These are phyloP conservation scores for Notoglanidium macrostoma DNA, from an alignment of 2,797 vertebrate genomes.

Conservation along the genomic window DNA sequence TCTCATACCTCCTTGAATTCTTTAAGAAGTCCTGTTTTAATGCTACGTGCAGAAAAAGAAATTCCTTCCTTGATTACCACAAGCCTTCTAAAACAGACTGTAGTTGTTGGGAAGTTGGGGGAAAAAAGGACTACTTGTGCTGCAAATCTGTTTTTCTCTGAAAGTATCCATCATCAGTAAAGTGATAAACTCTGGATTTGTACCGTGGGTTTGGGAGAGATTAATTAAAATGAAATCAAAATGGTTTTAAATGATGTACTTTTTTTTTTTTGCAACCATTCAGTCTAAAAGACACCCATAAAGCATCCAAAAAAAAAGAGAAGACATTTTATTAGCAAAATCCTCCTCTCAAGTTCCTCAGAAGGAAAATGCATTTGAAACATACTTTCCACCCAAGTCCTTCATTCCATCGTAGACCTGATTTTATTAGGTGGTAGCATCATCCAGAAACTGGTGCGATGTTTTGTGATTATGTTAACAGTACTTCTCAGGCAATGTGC, in stretches of 20 bases:
- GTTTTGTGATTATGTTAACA: neutral
- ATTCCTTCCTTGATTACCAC: neutral
- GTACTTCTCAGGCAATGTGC: neutral
- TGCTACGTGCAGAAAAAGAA: neutral
- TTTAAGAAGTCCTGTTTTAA: neutral
- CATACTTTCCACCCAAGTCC: neutral
- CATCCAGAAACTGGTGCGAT: neutral
- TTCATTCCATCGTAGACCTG: neutral
- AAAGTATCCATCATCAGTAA: conserved; percentile 29
- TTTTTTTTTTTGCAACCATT: neutral
- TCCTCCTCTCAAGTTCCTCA: neutral
- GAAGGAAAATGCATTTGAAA: neutral
- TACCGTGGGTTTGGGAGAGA: conserved; percentile 27
- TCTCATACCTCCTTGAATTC: neutral
- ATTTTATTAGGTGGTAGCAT: neutral
- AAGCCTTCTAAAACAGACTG: neutral
- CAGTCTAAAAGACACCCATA: neutral
- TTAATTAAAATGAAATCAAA: conserved; percentile 28
- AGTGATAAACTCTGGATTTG: conserved; percentile 31
- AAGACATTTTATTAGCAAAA: neutral
- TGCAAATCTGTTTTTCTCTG: conserved; percentile 13
- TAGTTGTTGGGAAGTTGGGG: neutral
- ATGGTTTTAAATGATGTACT: conserved; percentile 21
- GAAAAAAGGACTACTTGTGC: neutral
- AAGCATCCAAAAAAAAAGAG: too few species aligned